These are phyloP conservation scores for Hypanus sabinus DNA, from an alignment of 2,113 vertebrate genomes.

Conservation along the genomic window DNA sequence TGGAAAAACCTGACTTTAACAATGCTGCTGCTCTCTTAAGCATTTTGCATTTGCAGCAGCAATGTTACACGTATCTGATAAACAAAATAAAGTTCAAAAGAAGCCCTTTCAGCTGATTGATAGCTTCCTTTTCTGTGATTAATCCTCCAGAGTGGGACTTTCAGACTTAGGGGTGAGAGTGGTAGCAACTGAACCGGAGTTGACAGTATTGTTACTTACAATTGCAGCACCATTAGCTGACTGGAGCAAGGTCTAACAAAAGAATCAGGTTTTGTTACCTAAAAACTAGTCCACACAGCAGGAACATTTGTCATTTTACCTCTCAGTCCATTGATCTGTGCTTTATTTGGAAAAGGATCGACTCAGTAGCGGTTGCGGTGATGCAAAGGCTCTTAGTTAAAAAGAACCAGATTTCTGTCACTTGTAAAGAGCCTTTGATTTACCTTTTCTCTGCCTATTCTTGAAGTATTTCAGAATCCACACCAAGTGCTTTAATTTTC, in stretches of 20 bases:
- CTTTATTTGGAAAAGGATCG: slow-evolving; percentile 20
- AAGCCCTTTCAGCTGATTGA: neutral
- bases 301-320: neutral
- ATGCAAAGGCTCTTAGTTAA: neutral
- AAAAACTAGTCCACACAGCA: neutral
- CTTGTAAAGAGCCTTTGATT: neutral
- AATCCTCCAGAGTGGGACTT: too few species aligned
- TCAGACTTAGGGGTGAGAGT: too few species aligned
- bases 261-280: neutral
- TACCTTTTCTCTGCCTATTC: neutral
- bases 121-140: too few species aligned
- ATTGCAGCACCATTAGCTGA: neutral
- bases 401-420: neutral
- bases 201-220: neutral
- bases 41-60: neutral
- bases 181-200: too few species aligned
- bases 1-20: neutral
- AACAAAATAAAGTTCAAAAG: neutral
- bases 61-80: neutral
- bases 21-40: neutral
- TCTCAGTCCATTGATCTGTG: neutral
- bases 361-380: neutral
- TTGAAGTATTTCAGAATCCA: neutral
- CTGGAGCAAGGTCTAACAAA: neutral
- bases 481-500: neutral